Evolutionary conservation across 1,140 invertebrate species (phyloP).

Genomic region (Zaprionus ghesquierei): DNA sequence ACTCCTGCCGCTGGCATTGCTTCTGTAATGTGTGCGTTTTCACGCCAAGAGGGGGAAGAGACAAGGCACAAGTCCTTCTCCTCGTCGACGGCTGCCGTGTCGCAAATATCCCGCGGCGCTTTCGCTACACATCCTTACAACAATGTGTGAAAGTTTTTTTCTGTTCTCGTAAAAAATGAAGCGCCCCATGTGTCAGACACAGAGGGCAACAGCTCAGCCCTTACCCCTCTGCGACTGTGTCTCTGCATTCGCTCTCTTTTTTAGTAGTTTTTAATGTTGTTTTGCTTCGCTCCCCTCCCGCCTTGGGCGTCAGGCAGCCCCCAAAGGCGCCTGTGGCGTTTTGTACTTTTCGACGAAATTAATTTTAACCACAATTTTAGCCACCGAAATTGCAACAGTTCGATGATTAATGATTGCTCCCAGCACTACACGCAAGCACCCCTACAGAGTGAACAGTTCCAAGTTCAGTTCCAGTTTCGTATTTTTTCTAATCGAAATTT

Average conservation of each 20-base stretch:
- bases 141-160: constrained; percentile 82
- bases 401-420: constrained; percentile 75
- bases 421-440: constrained; percentile 47
- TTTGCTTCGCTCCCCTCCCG: constrained; percentile 49
- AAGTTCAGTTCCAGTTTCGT: constrained; percentile 9
- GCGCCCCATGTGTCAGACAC: constrained; percentile 77
- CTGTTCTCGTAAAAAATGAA: constrained; percentile 55
- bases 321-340: constrained; percentile 44
- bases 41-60: constrained; percentile 41
- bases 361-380: constrained; percentile 74
- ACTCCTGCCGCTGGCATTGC: not conserved
- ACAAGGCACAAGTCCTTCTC: constrained; percentile 14
- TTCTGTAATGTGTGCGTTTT: constrained; percentile 71
- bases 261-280: constrained; percentile 81
- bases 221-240: constrained; percentile 5
- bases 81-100: constrained; percentile 29
- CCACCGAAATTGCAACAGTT: constrained; percentile 73
- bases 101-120: constrained; percentile 74
- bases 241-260: constrained; percentile 26
- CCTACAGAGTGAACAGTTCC: constrained; percentile 14
- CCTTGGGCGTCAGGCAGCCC: not conserved
- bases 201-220: constrained; percentile 35
- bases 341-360: constrained; percentile 65
- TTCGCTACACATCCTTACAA: constrained; percentile 74
- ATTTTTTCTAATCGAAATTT: constrained; percentile 26